Conservation (phyloP, 2,113 vertebrate genomes). For the Megaceryle maxima region DNA sequence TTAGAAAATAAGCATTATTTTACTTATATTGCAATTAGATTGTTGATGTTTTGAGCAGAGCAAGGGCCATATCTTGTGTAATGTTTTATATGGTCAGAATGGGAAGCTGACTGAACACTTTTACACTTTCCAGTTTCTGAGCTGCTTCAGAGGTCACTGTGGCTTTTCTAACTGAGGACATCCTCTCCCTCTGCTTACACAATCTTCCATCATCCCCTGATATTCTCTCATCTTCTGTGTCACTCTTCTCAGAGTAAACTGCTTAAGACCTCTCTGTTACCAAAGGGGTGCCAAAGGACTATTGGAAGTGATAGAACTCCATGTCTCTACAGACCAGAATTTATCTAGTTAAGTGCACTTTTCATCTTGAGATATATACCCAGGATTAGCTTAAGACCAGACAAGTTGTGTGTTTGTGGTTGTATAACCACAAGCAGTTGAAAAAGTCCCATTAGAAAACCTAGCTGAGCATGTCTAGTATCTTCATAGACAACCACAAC, state of each 20-base stretch:
- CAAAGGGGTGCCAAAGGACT: background rate
- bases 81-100: background rate
- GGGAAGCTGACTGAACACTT: background rate
- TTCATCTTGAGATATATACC: background rate
- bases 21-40: background rate
- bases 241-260: background rate
- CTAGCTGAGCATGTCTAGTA: background rate
- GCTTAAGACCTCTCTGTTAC: background rate
- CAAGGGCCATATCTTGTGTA: background rate
- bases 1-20: background rate
- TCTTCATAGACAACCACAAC: background rate
- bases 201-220: background rate
- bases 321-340: background rate
- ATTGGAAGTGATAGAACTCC: background rate
- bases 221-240: background rate
- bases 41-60: background rate
- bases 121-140: background rate
- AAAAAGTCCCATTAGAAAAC: background rate
- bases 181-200: background rate
- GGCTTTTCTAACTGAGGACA: background rate
- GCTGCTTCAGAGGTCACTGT: background rate
- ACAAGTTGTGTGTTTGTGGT: background rate
- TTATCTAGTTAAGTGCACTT: background rate
- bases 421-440: background rate
- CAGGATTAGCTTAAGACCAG: background rate